Base-by-base conservation (phyloP, 1,140 invertebrate genomes). In the Brachionus asplanchnoidis region DNA sequence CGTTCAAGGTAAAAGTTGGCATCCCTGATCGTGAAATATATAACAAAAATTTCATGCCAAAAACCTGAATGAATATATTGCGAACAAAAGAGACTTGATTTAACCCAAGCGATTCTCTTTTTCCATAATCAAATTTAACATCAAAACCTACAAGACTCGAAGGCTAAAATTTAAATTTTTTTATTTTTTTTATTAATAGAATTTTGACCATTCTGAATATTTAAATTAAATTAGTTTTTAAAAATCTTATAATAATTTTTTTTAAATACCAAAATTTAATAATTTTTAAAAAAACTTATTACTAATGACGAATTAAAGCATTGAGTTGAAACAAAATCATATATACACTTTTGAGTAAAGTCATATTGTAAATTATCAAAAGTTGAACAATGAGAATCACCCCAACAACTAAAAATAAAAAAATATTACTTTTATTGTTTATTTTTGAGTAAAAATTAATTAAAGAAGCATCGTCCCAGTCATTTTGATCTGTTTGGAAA, bases 291-390 rank as follows among this genome's bases (percentile, higher is more conserved):
- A 60, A 28, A 36, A 7, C n/a, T n/a, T n/a, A n/a, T 60, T 60
- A 60, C 53, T 26, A 60, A 20, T 20, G 53, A 60, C 20, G n/a
- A 20, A 60, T 60, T 60, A 9, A 8, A 60, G 53, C 53, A 60
- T 60, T 9, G n/a, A 20, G 53, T 60, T 17, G 53, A 20, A 9
- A 60, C 20, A 60, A 60, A 60, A 56, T 78, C 75, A 56, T 78
- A 78, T 36, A 46, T 4, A 20, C 75, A 78, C n/a, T 3, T 46
- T 46, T 44, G 32, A 20, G n/a, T 42, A 56, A 78, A 78, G 1
- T 78, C 75, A 44, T 46, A 78, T 42, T 9, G 14, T 50, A 28
- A 12, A 28, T 78, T 46, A n/a, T 78, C 75, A 46, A 78, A 78
- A 14, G 42, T 56, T 11, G 50, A 20, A 32, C 75, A 78, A 56